Conservation (phyloP, 2,113 vertebrate genomes). For the Thalassarche chlororhynchos region DNA sequence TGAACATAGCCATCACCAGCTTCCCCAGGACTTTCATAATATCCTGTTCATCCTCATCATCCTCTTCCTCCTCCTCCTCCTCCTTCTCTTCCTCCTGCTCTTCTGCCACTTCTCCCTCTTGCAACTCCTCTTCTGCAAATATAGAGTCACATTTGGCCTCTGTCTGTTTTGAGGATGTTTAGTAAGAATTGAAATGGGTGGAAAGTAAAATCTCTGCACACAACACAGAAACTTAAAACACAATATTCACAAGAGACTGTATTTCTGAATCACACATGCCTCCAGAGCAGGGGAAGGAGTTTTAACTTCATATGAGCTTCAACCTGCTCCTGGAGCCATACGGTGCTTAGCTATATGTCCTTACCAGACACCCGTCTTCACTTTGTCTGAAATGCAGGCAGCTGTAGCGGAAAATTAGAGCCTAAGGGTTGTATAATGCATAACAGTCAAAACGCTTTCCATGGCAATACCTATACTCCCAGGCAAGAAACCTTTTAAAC, state of each 20-base stretch:
- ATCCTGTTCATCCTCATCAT: constrained; percentile 83
- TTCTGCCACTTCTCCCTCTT: constrained; percentile 52
- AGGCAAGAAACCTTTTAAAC: not conserved
- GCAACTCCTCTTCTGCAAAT: constrained; percentile 60
- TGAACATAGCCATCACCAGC: constrained; percentile 92
- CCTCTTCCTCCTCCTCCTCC: constrained; percentile 62
- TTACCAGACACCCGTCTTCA: not conserved
- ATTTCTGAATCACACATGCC: not conserved
- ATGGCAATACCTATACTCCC: not conserved
- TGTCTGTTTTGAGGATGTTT: not conserved
- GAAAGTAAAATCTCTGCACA: not conserved
- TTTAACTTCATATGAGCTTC: not conserved
- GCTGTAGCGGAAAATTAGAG: not conserved
- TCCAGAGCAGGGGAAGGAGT: not conserved
- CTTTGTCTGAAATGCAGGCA: not conserved
- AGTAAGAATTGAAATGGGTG: not conserved
- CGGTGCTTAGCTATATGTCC: not conserved
- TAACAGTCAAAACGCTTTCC: not conserved
- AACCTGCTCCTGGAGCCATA: not conserved
- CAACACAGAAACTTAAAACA: not conserved
- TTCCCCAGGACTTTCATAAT: constrained; percentile 92
- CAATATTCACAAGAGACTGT: not conserved
- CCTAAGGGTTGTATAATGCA: not conserved
- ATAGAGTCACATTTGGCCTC: constrained; percentile 30
- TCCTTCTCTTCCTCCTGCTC: constrained; percentile 39